A percentile compares a stretch with the other conserved stretches of the same genome.
Conservation (phyloP, 2,888 invertebrate species). For the Pollenia griseotomentosa region DNA sequence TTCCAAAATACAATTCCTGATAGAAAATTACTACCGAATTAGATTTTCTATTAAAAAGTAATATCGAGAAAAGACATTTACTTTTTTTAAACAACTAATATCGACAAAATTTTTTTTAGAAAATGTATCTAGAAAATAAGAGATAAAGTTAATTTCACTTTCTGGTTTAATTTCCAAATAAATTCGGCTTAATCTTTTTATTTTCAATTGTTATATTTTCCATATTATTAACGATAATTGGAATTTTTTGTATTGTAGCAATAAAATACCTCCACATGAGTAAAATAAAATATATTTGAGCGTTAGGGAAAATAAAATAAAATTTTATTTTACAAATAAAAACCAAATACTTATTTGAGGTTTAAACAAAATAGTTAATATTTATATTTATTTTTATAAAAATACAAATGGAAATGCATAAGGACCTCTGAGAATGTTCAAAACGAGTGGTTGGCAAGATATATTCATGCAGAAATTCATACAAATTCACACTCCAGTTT, state of each 20-base stretch:
- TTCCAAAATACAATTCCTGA: too few relatives aligned
- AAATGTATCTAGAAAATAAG: too few relatives aligned
- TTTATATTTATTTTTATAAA: neutral
- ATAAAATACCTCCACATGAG: constrained; percentile 3
- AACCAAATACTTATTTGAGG: constrained; percentile 12
- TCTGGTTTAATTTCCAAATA: too few relatives aligned
- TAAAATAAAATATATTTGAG: neutral
- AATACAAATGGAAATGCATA: too few relatives aligned
- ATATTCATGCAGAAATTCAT: neutral
- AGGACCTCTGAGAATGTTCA: too few relatives aligned
- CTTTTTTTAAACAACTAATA: too few relatives aligned
- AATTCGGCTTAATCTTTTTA: constrained; percentile 4
- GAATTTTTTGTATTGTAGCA: neutral
- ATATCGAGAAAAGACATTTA: too few relatives aligned
- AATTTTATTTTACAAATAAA: constrained; percentile 19
- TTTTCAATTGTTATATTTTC: constrained; percentile 21
- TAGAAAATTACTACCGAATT: too few relatives aligned
- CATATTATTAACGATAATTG: constrained; percentile 13
- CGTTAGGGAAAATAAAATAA: neutral
- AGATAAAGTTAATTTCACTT: too few relatives aligned
- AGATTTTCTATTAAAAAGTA: too few relatives aligned
- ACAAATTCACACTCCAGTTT: too few relatives aligned
- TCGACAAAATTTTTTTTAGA: too few relatives aligned
- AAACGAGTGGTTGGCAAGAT: neutral
- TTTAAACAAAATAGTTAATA: constrained; percentile 21